Conservation (phyloP, 2,113 vertebrate genomes). For the Capricornis sumatraensis region DNA sequence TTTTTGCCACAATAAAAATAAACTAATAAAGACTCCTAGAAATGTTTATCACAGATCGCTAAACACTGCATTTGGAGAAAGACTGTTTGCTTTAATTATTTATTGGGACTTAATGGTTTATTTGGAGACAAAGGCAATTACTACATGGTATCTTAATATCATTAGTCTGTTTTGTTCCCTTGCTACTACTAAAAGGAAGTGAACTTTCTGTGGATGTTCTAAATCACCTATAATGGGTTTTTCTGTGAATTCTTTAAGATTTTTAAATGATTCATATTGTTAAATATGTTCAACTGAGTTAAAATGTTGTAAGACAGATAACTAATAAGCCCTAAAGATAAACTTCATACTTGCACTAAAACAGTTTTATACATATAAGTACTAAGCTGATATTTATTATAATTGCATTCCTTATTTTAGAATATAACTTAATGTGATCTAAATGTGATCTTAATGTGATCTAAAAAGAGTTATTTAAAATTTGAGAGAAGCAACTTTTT, state of each 20-base stretch:
- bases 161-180: slow-evolving; percentile 72
- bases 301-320: slow-evolving; percentile 67
- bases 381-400: background rate
- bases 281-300: slow-evolving; percentile 43
- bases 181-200: slow-evolving; percentile 68
- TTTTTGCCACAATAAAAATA: slow-evolving; percentile 14
- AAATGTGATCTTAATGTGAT: background rate
- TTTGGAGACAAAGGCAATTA: slow-evolving; percentile 77
- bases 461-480: background rate
- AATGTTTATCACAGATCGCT: slow-evolving; percentile 74
- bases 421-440: background rate
- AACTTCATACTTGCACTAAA: slow-evolving; percentile 4
- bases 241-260: slow-evolving; percentile 56
- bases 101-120: slow-evolving; percentile 73
- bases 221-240: slow-evolving; percentile 72
- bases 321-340: slow-evolving; percentile 47
- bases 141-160: slow-evolving; percentile 73
- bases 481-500: background rate
- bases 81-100: slow-evolving; percentile 78
- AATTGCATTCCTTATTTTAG: background rate
- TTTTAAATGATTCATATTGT: slow-evolving; percentile 53
- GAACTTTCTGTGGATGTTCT: slow-evolving; percentile 71
- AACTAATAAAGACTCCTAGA: slow-evolving; percentile 71
- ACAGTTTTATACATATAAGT: slow-evolving; percentile 25
- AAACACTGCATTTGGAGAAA: slow-evolving; percentile 70